Percentiles rank a stretch among this genome's conserved stretches.
Evolutionary conservation across 92 coral and sea anemone species (phyloP).

Genomic region (Desmophyllum pertusum): DNA sequence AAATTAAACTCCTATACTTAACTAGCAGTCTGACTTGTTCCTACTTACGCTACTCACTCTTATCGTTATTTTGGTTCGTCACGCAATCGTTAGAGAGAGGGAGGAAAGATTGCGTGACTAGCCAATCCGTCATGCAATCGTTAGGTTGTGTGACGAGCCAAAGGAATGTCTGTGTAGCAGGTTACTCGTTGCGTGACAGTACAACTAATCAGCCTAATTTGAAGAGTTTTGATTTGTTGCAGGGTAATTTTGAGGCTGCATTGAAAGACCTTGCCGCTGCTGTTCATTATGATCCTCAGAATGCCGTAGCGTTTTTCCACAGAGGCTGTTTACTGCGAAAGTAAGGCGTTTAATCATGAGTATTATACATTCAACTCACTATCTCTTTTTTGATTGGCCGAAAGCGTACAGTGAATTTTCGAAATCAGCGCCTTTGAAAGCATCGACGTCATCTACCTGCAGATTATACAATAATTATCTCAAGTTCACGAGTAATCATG

Average conservation of each 20-base stretch:
- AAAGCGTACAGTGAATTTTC: too few species aligned
- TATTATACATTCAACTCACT: not conserved
- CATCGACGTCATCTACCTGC: too few species aligned
- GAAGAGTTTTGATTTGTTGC: conserved; percentile 2
- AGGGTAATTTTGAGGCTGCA: conserved; percentile 79
- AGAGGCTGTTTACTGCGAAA: conserved; percentile 93
- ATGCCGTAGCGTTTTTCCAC: conserved; percentile 86
- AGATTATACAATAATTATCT: too few species aligned
- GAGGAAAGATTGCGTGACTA: too few species aligned
- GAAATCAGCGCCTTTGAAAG: too few species aligned
- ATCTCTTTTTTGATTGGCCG: too few species aligned
- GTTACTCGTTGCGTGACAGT: not conserved
- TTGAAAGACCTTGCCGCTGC: conserved; percentile 91
- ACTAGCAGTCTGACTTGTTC: not conserved
- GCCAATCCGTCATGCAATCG: too few species aligned
- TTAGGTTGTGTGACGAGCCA: not conserved
- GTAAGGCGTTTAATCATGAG: conserved; percentile 43
- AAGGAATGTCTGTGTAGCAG: not conserved
- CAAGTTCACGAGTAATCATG: too few species aligned
- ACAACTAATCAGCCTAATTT: not conserved
- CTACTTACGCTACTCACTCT: not conserved
- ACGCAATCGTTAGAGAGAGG: too few species aligned
- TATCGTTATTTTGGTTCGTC: too few species aligned
- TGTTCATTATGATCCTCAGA: conserved; percentile 85
- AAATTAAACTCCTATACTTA: too few species aligned